A percentile compares a stretch with the other conserved stretches of the same genome.
Evolutionary conservation across 1,140 invertebrate genomes (phyloP).

Genomic region (Steinernema feltiae): DNA sequence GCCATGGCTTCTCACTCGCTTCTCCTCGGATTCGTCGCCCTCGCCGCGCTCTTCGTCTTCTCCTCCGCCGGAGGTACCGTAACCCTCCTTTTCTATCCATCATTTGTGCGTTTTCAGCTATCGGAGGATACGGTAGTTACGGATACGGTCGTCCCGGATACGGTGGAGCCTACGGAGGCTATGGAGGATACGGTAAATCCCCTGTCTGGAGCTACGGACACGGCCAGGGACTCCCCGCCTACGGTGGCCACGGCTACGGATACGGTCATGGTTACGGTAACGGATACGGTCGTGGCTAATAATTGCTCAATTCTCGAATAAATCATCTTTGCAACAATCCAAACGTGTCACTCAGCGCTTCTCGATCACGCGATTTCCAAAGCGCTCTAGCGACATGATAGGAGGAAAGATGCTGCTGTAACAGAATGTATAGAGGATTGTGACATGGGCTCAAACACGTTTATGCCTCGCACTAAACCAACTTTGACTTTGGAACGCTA

Average conservation of each 20-base stretch:
- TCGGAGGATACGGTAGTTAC: background rate
- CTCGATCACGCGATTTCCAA: background rate
- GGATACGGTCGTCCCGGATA: too few relatives aligned
- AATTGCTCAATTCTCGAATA: background rate
- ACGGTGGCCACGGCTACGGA: background rate
- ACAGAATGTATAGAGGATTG: too few relatives aligned
- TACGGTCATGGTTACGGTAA: background rate
- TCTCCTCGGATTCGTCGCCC: background rate
- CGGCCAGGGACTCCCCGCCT: background rate
- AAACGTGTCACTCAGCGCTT: background rate
- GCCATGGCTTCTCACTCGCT: too few relatives aligned
- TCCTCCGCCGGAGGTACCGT: background rate
- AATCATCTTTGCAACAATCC: background rate
- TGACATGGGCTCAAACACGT: too few relatives aligned
- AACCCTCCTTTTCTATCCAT: background rate
- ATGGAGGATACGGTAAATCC: background rate
- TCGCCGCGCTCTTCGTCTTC: background rate
- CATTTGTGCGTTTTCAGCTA: background rate
- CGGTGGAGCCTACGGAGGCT: background rate
- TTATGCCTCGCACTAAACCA: too few relatives aligned
- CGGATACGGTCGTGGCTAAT: background rate
- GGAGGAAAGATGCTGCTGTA: too few relatives aligned
- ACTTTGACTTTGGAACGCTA: too few relatives aligned
- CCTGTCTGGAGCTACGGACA: background rate
- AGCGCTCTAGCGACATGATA: too few relatives aligned